Evolutionary conservation across 2,113 vertebrate genomes (phyloP).

Genomic region (Gallinago paraguaiae): DNA sequence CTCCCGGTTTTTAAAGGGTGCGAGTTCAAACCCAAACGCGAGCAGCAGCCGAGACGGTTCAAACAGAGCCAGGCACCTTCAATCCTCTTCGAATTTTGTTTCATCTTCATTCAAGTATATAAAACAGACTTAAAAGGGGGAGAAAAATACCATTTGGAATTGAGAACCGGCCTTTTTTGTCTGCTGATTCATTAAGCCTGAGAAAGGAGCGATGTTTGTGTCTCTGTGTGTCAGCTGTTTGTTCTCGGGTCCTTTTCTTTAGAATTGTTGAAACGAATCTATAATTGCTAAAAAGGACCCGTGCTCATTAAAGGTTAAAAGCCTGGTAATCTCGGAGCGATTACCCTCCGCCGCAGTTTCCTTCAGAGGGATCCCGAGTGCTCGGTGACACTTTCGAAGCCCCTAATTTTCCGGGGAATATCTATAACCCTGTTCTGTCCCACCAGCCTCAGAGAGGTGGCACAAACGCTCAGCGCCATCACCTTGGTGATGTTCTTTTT

Average conservation of each 20-base stretch:
- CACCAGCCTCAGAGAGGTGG: not conserved
- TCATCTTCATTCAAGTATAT: not conserved
- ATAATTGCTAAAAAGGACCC: not conserved
- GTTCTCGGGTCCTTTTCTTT: not conserved
- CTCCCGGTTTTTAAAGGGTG: conserved; percentile 30
- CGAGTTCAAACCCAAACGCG: conserved; percentile 32
- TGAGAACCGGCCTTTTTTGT: not conserved
- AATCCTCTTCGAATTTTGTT: not conserved
- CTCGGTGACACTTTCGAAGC: not conserved
- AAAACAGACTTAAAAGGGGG: not conserved
- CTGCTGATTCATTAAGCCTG: not conserved
- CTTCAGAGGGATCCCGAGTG: not conserved
- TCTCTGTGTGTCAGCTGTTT: no score
- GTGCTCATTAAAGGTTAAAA: not conserved
- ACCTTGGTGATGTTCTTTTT: not conserved
- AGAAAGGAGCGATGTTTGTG: not conserved
- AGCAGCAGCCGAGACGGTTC: not conserved
- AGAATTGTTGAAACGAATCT: not conserved
- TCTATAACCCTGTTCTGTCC: not conserved
- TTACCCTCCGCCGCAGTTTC: not conserved
- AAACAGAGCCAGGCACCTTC: not conserved
- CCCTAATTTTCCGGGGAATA: not conserved
- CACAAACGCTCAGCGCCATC: not conserved
- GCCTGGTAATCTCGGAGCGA: not conserved
- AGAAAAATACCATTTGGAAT: not conserved